phyloP scores from a whole-genome alignment of 2,113 vertebrate species.

The Pteruthius melanotis region DNA sequence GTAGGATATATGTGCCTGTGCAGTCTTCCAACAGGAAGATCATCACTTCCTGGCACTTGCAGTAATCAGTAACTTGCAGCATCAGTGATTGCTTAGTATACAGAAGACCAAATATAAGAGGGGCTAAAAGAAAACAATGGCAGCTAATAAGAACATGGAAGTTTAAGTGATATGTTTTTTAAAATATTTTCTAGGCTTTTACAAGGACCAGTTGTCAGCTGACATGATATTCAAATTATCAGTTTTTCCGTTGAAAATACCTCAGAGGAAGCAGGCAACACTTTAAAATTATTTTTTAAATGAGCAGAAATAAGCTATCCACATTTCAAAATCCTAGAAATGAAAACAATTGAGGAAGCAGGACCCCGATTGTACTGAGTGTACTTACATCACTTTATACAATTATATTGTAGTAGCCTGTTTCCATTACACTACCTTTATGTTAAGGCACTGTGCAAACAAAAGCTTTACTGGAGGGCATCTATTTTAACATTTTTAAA shows the following conservation, averaged over 20 bases:
- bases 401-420: background rate
- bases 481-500: background rate
- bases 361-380: background rate
- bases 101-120: background rate
- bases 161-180: background rate
- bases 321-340: background rate
- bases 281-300: background rate
- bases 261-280: background rate
- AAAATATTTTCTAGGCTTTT: background rate
- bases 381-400: background rate
- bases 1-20: background rate
- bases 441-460: background rate
- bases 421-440: background rate
- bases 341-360: background rate
- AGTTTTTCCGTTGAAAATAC: background rate
- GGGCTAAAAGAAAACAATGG: background rate
- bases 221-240: background rate
- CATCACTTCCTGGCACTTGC: background rate
- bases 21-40: background rate
- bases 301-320: background rate
- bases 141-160: background rate
- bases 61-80: background rate
- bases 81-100: background rate
- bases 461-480: background rate
- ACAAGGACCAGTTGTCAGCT: background rate